These are phyloP conservation scores for Drosophila lutescens DNA, from an alignment of 2,888 invertebrate genomes.

Conservation along the genomic window DNA sequence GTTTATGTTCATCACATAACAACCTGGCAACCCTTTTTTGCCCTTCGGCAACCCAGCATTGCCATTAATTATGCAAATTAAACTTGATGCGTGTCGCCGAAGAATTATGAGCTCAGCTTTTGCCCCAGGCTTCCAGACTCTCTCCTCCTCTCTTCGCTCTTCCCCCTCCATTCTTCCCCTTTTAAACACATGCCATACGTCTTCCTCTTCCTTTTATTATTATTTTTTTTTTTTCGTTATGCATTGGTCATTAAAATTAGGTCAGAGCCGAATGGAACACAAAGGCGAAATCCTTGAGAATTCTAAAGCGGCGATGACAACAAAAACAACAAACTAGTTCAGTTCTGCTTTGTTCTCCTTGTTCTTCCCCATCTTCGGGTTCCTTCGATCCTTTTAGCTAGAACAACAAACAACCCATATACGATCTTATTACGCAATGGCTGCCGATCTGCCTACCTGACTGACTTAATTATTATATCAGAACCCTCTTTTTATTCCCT, in stretches of 20 bases:
- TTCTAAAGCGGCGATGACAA: conserved; percentile 15
- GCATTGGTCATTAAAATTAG: conserved; percentile 73
- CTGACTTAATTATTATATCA: conserved; percentile 77
- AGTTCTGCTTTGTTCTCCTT: conserved; percentile 42
- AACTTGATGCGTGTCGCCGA: conserved; percentile 74
- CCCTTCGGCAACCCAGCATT: conserved; percentile 35
- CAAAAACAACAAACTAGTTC: conserved; percentile 61
- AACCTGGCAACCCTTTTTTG: conserved; percentile 23
- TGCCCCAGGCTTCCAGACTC: conserved; percentile 27
- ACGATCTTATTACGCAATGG: conserved; percentile 75
- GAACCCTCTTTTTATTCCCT: conserved; percentile 33
- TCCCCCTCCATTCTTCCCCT: background rate
- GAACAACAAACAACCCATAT: conserved; percentile 52
- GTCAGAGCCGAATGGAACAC: conserved; percentile 54
- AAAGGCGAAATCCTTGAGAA: conserved; percentile 42
- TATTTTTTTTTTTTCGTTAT: conserved; percentile 30
- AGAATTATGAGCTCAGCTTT: conserved; percentile 56
- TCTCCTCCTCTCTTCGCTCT: conserved; percentile 19
- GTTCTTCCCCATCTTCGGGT: conserved; percentile 1
- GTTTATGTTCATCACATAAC: background rate
- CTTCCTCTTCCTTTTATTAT: conserved; percentile 32
- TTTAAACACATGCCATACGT: conserved; percentile 3
- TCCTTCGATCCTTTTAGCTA: conserved; percentile 65
- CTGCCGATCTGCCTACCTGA: conserved; percentile 73
- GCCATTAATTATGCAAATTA: conserved; percentile 77